Conservation (phyloP, 2,797 vertebrate species). For the Malurus leucopterus region DNA sequence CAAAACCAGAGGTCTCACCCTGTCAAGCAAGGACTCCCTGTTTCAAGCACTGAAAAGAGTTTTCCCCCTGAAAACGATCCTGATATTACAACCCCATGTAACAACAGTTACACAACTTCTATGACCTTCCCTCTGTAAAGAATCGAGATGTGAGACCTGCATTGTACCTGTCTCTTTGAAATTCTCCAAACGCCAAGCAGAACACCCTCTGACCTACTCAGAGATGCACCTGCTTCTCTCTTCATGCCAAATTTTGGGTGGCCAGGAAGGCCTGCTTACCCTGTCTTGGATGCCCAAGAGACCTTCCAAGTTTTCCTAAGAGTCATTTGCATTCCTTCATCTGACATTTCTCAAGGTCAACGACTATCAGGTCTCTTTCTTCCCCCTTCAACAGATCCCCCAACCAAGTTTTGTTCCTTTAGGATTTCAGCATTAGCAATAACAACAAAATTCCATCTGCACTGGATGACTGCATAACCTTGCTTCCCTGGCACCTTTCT, state of each 20-base stretch:
- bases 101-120: neutral
- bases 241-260: conserved; percentile 28
- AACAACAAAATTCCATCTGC: conserved; percentile 15
- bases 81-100: neutral
- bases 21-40: neutral
- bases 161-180: neutral
- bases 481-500: neutral
- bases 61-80: neutral
- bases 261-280: neutral
- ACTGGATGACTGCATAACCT: neutral
- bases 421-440: neutral
- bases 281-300: neutral
- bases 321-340: neutral
- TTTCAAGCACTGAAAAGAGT: neutral
- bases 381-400: neutral
- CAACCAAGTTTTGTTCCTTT: neutral
- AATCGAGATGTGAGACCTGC: fast-evolving
- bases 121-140: neutral
- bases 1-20: neutral
- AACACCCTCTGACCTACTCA: neutral
- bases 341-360: conserved; percentile 9
- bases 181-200: neutral
- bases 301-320: neutral
- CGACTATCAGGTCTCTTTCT: neutral
- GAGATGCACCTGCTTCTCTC: conserved; percentile 5